phyloP scores from a whole-genome alignment of 2,888 invertebrate species.

The Troilus luridus region DNA sequence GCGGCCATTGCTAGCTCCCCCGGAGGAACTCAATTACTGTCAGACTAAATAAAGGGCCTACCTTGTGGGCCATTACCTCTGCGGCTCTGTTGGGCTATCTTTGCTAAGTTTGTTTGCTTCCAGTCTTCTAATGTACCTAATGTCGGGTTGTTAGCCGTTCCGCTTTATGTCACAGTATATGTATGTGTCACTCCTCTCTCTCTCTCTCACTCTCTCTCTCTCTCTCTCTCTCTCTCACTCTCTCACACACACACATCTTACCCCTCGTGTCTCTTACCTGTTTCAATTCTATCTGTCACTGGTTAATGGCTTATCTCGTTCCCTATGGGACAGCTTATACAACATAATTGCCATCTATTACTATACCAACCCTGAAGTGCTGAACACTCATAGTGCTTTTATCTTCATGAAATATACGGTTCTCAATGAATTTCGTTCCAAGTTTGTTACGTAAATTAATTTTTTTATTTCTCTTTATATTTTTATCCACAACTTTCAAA shows the following conservation, averaged over 20 bases:
- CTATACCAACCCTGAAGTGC: too few species aligned
- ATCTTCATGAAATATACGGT: not conserved
- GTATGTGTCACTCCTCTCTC: not conserved
- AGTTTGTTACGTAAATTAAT: too few species aligned
- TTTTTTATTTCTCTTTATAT: too few species aligned
- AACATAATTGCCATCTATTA: not conserved
- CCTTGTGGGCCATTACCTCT: not conserved
- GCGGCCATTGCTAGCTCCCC: not conserved
- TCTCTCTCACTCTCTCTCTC: too few species aligned
- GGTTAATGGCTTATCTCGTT: not conserved
- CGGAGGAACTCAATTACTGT: conserved; percentile 10
- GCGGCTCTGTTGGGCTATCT: not conserved
- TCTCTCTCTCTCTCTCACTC: too few species aligned
- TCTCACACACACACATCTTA: not conserved
- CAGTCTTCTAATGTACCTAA: not conserved
- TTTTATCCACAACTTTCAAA: too few species aligned
- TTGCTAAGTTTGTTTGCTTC: not conserved
- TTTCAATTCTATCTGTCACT: not conserved
- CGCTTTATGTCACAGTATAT: not conserved
- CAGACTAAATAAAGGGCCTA: not conserved
- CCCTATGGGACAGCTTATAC: not conserved
- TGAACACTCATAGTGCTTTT: not conserved
- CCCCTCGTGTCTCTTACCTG: not conserved
- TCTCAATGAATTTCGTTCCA: not conserved
- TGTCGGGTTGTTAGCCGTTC: not conserved